Percentiles rank a stretch among this genome's conserved stretches.
Conservation (phyloP, 2,888 invertebrate species). For the Philhelius pedissequus region DNA sequence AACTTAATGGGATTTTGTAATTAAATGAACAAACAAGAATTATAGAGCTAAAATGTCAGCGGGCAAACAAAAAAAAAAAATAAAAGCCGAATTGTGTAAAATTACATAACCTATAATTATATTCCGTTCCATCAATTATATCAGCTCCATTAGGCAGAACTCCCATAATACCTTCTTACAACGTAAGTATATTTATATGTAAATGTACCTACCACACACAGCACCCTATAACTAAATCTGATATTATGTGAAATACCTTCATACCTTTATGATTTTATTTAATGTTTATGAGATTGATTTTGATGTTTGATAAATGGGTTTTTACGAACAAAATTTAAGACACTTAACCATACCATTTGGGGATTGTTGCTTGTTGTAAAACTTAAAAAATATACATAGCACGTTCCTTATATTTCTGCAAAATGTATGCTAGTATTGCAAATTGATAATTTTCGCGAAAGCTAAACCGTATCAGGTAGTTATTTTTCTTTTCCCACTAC, state of each 20-base stretch:
- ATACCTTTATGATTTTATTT: too few species aligned
- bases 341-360: not conserved
- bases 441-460: too few species aligned
- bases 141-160: not conserved
- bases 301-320: not conserved
- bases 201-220: too few species aligned
- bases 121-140: not conserved
- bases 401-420: too few species aligned
- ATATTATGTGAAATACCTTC: too few species aligned
- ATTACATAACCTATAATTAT: conserved; percentile 19
- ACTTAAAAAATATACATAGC: too few species aligned
- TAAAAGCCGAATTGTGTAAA: conserved; percentile 19
- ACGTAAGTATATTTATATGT: too few species aligned
- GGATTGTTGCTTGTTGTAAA: not conserved
- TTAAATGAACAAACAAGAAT: conserved; percentile 21
- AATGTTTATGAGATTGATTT: not conserved
- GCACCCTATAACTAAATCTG: too few species aligned
- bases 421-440: too few species aligned
- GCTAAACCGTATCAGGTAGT: too few species aligned
- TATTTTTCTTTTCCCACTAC: too few species aligned
- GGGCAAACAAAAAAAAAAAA: not conserved
- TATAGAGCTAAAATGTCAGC: not conserved
- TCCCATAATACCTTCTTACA: not conserved
- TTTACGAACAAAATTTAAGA: not conserved
- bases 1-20: conserved; percentile 37